phyloP scores from a whole-genome alignment of 2,888 invertebrate genomes.

The Panorpa germanica region DNA sequence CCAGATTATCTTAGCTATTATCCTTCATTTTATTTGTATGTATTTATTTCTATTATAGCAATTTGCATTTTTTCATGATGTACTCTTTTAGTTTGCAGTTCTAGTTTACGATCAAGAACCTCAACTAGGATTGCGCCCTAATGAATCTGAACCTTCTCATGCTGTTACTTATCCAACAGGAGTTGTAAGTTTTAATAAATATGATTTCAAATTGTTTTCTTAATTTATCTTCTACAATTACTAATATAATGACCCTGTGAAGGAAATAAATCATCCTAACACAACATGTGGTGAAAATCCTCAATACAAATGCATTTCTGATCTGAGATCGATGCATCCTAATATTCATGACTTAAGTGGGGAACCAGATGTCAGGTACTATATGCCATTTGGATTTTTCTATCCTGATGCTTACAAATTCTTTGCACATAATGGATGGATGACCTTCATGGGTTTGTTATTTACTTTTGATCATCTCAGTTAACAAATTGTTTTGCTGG shows the following conservation, averaged over 20 bases:
- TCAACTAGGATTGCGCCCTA: conserved; percentile 1
- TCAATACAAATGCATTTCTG: conserved; percentile 8
- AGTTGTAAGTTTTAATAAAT: conserved; percentile 6
- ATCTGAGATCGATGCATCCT: conserved; percentile 5
- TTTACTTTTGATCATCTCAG: too few relatives aligned
- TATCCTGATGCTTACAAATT: background rate
- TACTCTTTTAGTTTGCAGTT: conserved; percentile 9
- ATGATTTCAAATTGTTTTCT: conserved; percentile 1
- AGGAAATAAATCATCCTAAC: conserved; percentile 6
- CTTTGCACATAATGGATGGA: background rate
- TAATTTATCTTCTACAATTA: background rate
- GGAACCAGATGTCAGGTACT: conserved; percentile 3
- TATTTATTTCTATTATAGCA: background rate
- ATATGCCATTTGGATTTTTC: conserved; percentile 9
- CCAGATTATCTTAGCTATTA: background rate
- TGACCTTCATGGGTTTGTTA: background rate
- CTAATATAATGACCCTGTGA: background rate
- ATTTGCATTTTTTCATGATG: conserved; percentile 2
- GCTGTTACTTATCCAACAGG: conserved; percentile 3
- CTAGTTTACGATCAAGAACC: conserved; percentile 5
- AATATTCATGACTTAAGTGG: too few relatives aligned
- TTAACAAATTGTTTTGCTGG: background rate
- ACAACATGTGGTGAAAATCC: conserved; percentile 3
- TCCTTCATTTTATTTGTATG: background rate
- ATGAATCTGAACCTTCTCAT: background rate